These are phyloP conservation scores for Heteromyza rotundicornis DNA, from an alignment of 2,888 invertebrate species.

Conservation along the genomic window DNA sequence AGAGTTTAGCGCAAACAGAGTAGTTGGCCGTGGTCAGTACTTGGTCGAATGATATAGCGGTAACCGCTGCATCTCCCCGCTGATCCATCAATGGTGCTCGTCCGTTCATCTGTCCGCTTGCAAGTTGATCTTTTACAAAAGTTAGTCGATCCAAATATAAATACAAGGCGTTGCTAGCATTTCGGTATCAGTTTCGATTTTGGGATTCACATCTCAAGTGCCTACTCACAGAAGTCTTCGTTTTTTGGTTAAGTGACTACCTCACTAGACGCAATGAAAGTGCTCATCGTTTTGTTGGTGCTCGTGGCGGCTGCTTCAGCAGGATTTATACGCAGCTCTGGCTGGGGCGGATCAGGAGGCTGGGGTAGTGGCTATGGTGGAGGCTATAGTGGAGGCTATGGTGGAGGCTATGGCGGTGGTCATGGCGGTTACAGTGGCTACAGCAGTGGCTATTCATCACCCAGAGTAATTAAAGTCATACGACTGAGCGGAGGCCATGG, in stretches of 20 bases:
- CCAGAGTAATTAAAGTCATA: slow-evolving; percentile 37
- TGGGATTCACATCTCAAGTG: slow-evolving; percentile 3
- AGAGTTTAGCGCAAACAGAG: slow-evolving; percentile 5
- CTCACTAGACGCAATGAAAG: slow-evolving; percentile 39
- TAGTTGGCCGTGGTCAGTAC: slow-evolving; percentile 26
- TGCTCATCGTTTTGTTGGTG: slow-evolving; percentile 45
- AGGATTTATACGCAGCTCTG: slow-evolving; percentile 30
- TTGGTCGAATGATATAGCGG: no score
- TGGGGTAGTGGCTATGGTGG: slow-evolving; percentile 18
- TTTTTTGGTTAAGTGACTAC: not conserved
- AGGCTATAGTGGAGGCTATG: slow-evolving; percentile 16
- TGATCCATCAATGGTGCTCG: no score
- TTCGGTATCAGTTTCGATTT: not conserved
- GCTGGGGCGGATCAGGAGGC: slow-evolving; percentile 24
- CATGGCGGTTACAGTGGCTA: slow-evolving; percentile 30
- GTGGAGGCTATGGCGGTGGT: slow-evolving; percentile 28
- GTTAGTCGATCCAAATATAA: not conserved
- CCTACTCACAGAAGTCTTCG: slow-evolving; percentile 12
- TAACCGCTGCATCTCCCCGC: no score
- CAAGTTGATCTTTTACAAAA: not conserved
- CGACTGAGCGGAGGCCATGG: slow-evolving; percentile 23
- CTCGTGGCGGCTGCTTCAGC: slow-evolving; percentile 44
- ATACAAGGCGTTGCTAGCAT: not conserved
- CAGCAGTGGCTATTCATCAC: slow-evolving; percentile 28
- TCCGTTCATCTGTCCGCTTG: not conserved